Evolutionary conservation across 2,113 vertebrate genomes (phyloP).

Genomic region (Limnothrissa miodon): DNA sequence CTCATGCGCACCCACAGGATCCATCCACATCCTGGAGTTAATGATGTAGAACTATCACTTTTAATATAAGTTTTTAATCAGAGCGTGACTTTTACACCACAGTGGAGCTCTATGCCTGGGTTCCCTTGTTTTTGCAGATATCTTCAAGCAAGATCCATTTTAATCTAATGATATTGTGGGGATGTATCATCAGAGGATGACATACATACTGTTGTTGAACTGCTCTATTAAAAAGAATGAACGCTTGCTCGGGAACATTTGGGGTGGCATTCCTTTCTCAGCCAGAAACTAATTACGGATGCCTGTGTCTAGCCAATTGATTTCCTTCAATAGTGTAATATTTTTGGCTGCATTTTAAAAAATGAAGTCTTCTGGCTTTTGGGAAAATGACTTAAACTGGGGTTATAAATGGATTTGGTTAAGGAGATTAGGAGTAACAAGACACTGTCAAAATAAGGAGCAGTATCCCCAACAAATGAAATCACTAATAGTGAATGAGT

Average conservation of each 20-base stretch:
- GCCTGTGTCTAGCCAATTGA: slow-evolving; percentile 3
- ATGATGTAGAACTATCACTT: slow-evolving; percentile 99
- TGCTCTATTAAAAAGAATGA: slow-evolving; percentile 38
- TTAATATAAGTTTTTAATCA: slow-evolving; percentile 99
- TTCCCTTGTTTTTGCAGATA: slow-evolving; percentile 94
- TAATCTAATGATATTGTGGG: slow-evolving; percentile 91
- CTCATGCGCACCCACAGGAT: slow-evolving; percentile 68
- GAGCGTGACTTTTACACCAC: slow-evolving; percentile 96
- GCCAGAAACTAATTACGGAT: neutral
- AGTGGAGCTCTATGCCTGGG: slow-evolving; percentile 90
- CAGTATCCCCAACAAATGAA: neutral
- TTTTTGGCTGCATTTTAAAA: slow-evolving; percentile 9
- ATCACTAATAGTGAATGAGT: slow-evolving; percentile 1
- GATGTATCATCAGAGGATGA: slow-evolving; percentile 77
- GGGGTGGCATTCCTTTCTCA: slow-evolving; percentile 20
- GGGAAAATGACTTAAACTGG: slow-evolving; percentile 11
- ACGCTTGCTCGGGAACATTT: slow-evolving; percentile 21
- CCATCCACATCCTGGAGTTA: slow-evolving; percentile 83
- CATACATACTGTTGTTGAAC: slow-evolving; percentile 63
- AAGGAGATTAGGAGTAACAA: neutral
- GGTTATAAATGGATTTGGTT: slow-evolving; percentile 11
- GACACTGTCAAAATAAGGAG: slow-evolving; percentile 5
- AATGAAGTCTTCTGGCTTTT: slow-evolving; percentile 3
- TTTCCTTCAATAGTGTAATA: slow-evolving; percentile 11
- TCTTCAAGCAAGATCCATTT: slow-evolving; percentile 94